Evolutionary conservation across 2,113 vertebrate species (phyloP).

Genomic region (Coregonus clupeaformis): DNA sequence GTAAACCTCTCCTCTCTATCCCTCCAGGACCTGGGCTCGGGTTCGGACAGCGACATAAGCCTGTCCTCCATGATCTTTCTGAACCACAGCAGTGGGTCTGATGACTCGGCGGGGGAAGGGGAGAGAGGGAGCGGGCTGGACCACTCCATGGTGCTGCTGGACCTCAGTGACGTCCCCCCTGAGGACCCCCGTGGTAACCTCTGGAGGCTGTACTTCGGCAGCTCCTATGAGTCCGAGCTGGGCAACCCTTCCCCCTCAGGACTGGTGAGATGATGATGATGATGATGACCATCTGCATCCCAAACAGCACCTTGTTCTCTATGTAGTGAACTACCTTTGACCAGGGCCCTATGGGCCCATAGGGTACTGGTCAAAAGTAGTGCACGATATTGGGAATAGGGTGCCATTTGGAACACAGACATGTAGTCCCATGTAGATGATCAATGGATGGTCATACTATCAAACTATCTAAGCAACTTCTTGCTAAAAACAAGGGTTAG

Average conservation of each 20-base stretch:
- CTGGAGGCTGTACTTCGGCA: constrained; percentile 96
- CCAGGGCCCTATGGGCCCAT: background rate
- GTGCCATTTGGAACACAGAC: no score
- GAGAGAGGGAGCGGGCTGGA: constrained; percentile 80
- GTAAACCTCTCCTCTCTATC: background rate
- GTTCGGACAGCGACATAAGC: constrained; percentile 91
- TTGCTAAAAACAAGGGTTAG: no score
- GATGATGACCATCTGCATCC: background rate
- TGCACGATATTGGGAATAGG: no score
- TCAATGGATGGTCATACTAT: no score
- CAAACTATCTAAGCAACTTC: no score
- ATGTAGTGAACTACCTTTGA: background rate
- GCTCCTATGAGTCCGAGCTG: constrained; percentile 90
- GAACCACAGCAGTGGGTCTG: constrained; percentile 91
- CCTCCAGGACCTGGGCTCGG: constrained; percentile 82
- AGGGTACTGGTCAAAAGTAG: no score
- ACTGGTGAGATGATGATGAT: constrained; percentile 66
- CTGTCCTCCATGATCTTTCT: constrained; percentile 96
- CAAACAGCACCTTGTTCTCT: background rate
- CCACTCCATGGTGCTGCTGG: constrained; percentile 80
- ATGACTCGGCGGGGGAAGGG: constrained; percentile 84
- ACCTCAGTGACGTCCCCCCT: constrained; percentile 76
- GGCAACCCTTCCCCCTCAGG: constrained; percentile 83
- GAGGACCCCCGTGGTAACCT: constrained; percentile 78
- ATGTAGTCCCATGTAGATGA: no score